Conservation (phyloP, 2,113 vertebrate genomes). For the Python bivittatus region DNA sequence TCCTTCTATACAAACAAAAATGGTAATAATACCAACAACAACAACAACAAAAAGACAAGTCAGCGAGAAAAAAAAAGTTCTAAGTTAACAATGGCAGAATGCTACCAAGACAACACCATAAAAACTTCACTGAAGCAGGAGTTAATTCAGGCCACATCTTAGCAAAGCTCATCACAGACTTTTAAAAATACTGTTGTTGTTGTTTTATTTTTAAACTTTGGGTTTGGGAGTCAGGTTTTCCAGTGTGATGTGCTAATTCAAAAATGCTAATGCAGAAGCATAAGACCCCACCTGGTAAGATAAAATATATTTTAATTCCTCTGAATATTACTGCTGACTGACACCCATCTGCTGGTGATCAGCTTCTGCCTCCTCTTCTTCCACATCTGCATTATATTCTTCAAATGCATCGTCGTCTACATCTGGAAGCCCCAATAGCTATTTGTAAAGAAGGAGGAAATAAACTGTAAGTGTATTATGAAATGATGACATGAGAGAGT, state of each 20-base stretch:
- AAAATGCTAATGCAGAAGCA: slow-evolving; percentile 64
- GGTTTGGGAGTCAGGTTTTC: slow-evolving; percentile 68
- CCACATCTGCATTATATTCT: slow-evolving; percentile 97
- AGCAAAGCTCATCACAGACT: slow-evolving; percentile 72
- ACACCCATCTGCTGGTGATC: slow-evolving; percentile 99
- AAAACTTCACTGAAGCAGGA: slow-evolving; percentile 70
- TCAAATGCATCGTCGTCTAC: slow-evolving; percentile 94
- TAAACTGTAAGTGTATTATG: slow-evolving; percentile 3
- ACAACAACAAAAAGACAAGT: slow-evolving; percentile 59
- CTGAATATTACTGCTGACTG: slow-evolving; percentile 89
- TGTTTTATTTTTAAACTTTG: slow-evolving; percentile 59
- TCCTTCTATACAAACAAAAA: slow-evolving; percentile 52
- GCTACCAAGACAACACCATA: slow-evolving; percentile 71
- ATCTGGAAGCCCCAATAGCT: slow-evolving; percentile 97
- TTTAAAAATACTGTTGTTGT: slow-evolving; percentile 41
- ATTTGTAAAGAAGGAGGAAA: slow-evolving; percentile 56
- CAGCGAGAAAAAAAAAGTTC: slow-evolving; percentile 65
- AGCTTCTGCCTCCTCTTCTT: slow-evolving; percentile 92
- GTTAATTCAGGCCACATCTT: slow-evolving; percentile 72
- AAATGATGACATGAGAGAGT: not conserved
- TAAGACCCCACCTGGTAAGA: slow-evolving; percentile 61
- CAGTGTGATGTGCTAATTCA: slow-evolving; percentile 59
- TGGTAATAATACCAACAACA: slow-evolving; percentile 19
- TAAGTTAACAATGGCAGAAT: slow-evolving; percentile 71
- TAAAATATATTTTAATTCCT: slow-evolving; percentile 59